phyloP scores from a whole-genome alignment of 1,140 invertebrate genomes.

The Drosophila seguyi region DNA sequence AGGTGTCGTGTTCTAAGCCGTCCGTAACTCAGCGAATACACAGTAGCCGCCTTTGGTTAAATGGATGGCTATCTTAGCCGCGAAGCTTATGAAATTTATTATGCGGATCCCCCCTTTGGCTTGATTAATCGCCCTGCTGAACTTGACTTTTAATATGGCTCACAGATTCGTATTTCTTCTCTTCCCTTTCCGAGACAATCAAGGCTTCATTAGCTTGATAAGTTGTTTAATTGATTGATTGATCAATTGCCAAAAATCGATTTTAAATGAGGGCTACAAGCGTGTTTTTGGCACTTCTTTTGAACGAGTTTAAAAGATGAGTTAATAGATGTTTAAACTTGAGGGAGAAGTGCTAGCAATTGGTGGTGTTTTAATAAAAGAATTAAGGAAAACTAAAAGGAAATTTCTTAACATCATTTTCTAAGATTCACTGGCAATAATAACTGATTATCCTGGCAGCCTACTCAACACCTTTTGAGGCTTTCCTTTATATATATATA shows the following conservation, averaged over 20 bases:
- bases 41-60: constrained; percentile 31
- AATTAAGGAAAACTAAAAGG: background rate
- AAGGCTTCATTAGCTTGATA: constrained; percentile 50
- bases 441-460: background rate
- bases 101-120: constrained; percentile 27
- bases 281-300: constrained; percentile 14
- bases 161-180: constrained; percentile 14
- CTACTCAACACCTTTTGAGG: too few species aligned
- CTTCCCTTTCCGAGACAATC: constrained; percentile 30
- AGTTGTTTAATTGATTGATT: constrained; percentile 51
- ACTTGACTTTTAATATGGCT: constrained; percentile 60
- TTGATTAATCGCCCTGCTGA: constrained; percentile 66
- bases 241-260: constrained; percentile 22
- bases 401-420: background rate
- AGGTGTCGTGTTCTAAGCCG: constrained; percentile 34
- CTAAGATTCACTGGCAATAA: background rate
- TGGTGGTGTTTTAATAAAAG: background rate
- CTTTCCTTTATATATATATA: constrained; percentile 6
- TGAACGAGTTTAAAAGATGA: constrained; percentile 17
- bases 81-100: constrained; percentile 37
- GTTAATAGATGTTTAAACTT: background rate
- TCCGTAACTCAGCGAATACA: background rate
- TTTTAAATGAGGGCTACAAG: constrained; percentile 26
- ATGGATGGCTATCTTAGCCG: constrained; percentile 16
- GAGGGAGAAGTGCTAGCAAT: background rate